Evolutionary conservation across 2,888 invertebrate species (phyloP), one percentile per base, ranked within the genome.

Genomic region (Tipula confusa): DNA sequence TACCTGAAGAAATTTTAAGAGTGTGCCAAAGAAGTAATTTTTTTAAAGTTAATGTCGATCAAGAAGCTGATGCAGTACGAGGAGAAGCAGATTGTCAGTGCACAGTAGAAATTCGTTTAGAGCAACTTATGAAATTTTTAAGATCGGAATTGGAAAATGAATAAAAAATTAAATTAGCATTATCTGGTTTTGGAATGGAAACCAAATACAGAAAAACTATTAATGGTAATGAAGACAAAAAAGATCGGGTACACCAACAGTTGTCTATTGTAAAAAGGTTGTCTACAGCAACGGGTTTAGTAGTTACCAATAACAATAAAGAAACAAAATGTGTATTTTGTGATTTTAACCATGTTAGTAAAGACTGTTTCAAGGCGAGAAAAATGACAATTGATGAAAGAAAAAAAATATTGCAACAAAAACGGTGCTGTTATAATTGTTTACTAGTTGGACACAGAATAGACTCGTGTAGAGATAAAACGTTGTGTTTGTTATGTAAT

Each of bases 1-100:
- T 87, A 6, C 87, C 87, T 2, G 86, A 87, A 15, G 85, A 86
- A 29, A 84, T 86, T 13, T 84, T 87, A 24, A 36, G 85, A 38
- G 85, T 85, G 0, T 87, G 87, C 87, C 84, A 84, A 82, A 6
- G 82, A 79, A 64, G 29, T 81, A 29, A 81, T 81, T 81, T 29
- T 29, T 81, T 13, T 31, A 38, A 28, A 9, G 48, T 48, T 15
- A 48, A 48, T 48, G 15, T 13, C 48, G 48, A 48, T n/a, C n/a
- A 48, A n/a, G 13, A n/a, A 48, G n/a, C 48, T n/a, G 15, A 48
- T n/a, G 13, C 48, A 48, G 31, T 31, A 31, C 31, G 31, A 31
- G 31, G 31, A 31, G 31, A 31, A 31, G 31, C 31, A 31, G 31
- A 31, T 31, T 31, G 31, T 31, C 31, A 31, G 31, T 31, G 2